Conservation (phyloP, 2,797 vertebrate genomes). For the Erithacus rubecula region DNA sequence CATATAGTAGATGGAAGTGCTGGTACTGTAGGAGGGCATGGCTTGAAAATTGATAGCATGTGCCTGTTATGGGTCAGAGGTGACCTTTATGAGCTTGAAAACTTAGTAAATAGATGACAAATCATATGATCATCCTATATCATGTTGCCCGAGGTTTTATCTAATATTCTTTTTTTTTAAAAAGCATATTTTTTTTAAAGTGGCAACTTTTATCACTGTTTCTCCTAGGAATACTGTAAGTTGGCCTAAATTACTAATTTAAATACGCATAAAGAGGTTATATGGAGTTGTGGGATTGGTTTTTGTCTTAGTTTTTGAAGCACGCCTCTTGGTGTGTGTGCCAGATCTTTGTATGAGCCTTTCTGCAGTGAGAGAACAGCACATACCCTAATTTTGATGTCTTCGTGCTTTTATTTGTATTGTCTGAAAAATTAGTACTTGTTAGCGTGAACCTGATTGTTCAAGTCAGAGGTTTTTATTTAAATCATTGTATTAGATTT, state of each 20-base stretch:
- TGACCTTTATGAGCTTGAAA: constrained; percentile 84
- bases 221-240: neutral
- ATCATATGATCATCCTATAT: constrained; percentile 53
- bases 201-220: neutral
- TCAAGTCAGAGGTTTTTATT: neutral
- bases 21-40: constrained; percentile 74
- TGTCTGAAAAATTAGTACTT: neutral
- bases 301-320: neutral
- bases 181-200: neutral
- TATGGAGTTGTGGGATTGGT: neutral
- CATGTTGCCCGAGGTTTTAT: constrained; percentile 6
- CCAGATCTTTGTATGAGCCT: neutral
- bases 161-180: neutral
- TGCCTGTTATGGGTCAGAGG: constrained; percentile 81
- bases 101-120: constrained; percentile 82
- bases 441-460: neutral
- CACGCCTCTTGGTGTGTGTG: neutral
- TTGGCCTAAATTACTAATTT: neutral
- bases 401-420: neutral
- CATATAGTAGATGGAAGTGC: constrained; percentile 73
- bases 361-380: neutral
- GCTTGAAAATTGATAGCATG: constrained; percentile 87
- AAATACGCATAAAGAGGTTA: neutral
- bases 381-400: neutral
- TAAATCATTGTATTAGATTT: neutral